Evolutionary conservation across 2,888 invertebrate genomes (phyloP).

Genomic region (Idaea biselata): DNA sequence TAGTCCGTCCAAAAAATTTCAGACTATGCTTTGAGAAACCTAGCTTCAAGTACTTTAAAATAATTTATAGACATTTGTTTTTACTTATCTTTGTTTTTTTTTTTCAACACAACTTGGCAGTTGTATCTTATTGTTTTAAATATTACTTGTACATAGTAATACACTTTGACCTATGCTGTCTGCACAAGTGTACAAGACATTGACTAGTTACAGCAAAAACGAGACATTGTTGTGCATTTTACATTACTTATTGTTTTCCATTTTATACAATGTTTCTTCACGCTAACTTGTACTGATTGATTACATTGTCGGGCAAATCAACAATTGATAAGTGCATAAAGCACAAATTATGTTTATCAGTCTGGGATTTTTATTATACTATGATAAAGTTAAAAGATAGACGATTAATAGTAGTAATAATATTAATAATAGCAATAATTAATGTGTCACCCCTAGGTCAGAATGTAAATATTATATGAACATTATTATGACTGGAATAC

Average conservation of each 20-base stretch:
- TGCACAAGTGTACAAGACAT: neutral
- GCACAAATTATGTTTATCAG: neutral
- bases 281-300: neutral
- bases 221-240: neutral
- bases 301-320: neutral
- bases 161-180: neutral
- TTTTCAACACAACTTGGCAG: neutral
- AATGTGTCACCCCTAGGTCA: conserved; percentile 24
- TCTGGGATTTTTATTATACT: neutral
- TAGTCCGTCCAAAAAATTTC: too few species aligned
- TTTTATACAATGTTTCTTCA: neutral
- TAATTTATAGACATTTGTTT: neutral
- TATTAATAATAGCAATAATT: conserved; percentile 36
- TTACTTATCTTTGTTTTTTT: neutral
- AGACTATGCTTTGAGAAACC: too few species aligned
- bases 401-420: conserved; percentile 29
- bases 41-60: too few species aligned
- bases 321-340: neutral
- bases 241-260: neutral
- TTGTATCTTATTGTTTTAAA: neutral
- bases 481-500: neutral
- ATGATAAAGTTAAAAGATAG: conserved; percentile 5
- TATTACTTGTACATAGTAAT: neutral
- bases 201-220: neutral
- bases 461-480: neutral